Evolutionary conservation across 2,888 invertebrate genomes (phyloP), one percentile per base, ranked within the genome.

Genomic region (Loripinus fragilis): DNA sequence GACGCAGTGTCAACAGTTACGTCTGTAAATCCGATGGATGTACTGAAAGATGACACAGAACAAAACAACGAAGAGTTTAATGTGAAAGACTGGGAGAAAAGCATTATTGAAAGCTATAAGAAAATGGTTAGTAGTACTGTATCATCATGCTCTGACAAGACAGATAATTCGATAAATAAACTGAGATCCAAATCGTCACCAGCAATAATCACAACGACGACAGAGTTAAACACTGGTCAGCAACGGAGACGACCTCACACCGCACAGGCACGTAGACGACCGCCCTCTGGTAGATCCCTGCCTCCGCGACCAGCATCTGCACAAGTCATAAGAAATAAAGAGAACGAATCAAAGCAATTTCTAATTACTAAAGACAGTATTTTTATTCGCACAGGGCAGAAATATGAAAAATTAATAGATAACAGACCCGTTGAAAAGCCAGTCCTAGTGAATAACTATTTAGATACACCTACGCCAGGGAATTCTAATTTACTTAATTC

Each of bases 91-190:
- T 80, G 83, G 77, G 78, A 85, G 30, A 74, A 77, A 28, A 76
- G 80, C 12, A 81, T 87, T 8, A 70, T 83, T 7, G 84, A 85
- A 50, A 78, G 79, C 41, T 87, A 87, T 65, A 84, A 84, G 69
- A 75, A 74, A 41, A 74, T 85, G 71, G 80, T 87, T 23, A 79
- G 71, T 60, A 67, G 68, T 42, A 55, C 28, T 38, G 48, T 33
- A 60, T 35, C 23, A 33, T 75, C 70, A 25, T 73, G 76, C 66
- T 73, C 68, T 28, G 50, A 41, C 17, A 72, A 76, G 17, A 42
- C 23, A 35, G 66, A 38, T 52, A 71, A 71, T 23, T 60, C 72
- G 2, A 71, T 73, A 5, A 35, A 33, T 20, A 82, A 74, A 33
- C 25, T 83, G 0, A 76, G 69, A 45, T 80, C 81, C 38, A 74